These are phyloP conservation scores for Macropodus opercularis DNA, from an alignment of 2,797 vertebrate species.

Conservation along the genomic window DNA sequence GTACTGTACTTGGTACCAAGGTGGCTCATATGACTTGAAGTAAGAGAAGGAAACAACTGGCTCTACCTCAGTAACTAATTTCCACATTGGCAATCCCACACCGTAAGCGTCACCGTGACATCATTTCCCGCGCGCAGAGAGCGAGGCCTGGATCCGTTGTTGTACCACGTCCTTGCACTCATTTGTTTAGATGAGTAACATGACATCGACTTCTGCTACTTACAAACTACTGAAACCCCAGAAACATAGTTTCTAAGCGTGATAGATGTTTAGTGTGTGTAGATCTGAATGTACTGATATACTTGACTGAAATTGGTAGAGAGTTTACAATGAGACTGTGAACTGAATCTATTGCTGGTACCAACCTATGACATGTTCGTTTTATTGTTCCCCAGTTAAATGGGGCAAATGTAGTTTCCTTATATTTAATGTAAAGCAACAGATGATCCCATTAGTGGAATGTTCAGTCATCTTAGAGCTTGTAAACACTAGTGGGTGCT, in stretches of 20 bases:
- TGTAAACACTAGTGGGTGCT: constrained; percentile 41
- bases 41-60: constrained; percentile 36
- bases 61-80: constrained; percentile 69
- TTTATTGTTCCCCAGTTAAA: constrained; percentile 42
- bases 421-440: constrained; percentile 62
- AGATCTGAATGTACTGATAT: constrained; percentile 71
- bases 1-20: constrained; percentile 10
- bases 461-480: constrained; percentile 34
- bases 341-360: constrained; percentile 78
- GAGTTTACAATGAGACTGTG: constrained; percentile 75
- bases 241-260: constrained; percentile 1
- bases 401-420: constrained; percentile 24
- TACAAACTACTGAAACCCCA: constrained; percentile 25
- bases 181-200: constrained; percentile 31
- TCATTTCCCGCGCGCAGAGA: not conserved
- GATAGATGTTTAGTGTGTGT: constrained; percentile 30
- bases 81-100: constrained; percentile 7
- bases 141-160: constrained; percentile 15
- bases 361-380: constrained; percentile 53
- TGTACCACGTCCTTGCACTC: constrained; percentile 42
- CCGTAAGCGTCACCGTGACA: constrained; percentile 7
- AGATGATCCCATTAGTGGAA: constrained; percentile 22
- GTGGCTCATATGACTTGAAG: constrained; percentile 16
- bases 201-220: constrained; percentile 36
- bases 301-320: constrained; percentile 71